Conservation (phyloP, 2,888 invertebrate species). For the Caenorhabditis japonica region DNA sequence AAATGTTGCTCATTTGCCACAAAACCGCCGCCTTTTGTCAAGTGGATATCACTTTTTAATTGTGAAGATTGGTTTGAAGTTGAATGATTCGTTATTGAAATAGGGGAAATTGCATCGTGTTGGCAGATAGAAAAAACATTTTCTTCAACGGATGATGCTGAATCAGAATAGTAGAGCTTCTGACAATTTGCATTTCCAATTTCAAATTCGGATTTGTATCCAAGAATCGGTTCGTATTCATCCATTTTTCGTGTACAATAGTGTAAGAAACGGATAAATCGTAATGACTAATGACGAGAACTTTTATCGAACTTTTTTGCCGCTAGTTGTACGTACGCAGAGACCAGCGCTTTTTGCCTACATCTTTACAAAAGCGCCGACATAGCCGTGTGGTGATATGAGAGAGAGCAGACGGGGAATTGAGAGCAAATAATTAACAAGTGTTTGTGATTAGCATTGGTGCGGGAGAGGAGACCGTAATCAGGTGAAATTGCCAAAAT, state of each 20-base stretch:
- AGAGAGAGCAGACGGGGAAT: slow-evolving; percentile 22
- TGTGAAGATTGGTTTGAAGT: not conserved
- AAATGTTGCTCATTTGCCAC: slow-evolving; percentile 39
- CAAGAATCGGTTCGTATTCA: slow-evolving; percentile 31
- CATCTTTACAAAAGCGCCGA: slow-evolving; percentile 26
- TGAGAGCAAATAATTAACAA: slow-evolving; percentile 49
- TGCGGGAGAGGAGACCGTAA: not conserved
- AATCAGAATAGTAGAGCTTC: slow-evolving; percentile 30
- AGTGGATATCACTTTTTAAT: slow-evolving; percentile 26
- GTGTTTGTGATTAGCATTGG: slow-evolving; percentile 45
- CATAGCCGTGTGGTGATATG: slow-evolving; percentile 19
- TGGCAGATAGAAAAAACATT: too few species aligned
- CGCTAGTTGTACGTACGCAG: slow-evolving; percentile 33
- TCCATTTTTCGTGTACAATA: too few species aligned
- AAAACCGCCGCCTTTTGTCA: slow-evolving; percentile 30
- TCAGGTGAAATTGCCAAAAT: not conserved
- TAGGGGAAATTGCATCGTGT: too few species aligned
- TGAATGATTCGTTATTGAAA: slow-evolving; percentile 15
- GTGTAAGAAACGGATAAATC: slow-evolving; percentile 1
- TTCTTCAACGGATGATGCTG: slow-evolving; percentile 5
- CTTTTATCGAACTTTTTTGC: slow-evolving; percentile 25
- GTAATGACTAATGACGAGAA: slow-evolving; percentile 2
- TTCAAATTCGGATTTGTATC: too few species aligned
- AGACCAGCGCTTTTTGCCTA: slow-evolving; percentile 38
- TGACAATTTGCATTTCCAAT: slow-evolving; percentile 7